phyloP scores from a whole-genome alignment of 2,113 vertebrate genomes.

The Bubo bubo region DNA sequence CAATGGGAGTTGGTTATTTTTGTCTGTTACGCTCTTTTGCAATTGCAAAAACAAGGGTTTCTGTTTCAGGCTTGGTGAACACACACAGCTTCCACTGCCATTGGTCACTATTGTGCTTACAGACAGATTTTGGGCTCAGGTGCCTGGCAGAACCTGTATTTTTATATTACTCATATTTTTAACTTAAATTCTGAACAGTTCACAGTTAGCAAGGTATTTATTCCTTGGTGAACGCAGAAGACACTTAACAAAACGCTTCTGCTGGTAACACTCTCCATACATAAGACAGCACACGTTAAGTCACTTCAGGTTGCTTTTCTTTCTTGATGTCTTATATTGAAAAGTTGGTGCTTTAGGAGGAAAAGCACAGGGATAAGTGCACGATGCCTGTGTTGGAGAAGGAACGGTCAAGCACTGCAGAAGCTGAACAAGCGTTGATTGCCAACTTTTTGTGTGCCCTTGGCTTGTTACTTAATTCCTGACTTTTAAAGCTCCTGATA shows the following conservation, averaged over 20 bases:
- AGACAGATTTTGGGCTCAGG: background rate
- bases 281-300: background rate
- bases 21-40: background rate
- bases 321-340: background rate
- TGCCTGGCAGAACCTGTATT: background rate
- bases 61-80: background rate
- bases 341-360: background rate
- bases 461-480: background rate
- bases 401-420: accelerated
- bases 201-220: background rate
- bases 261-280: background rate
- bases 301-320: background rate
- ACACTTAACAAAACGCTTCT: background rate
- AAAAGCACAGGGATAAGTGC: background rate
- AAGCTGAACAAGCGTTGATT: background rate
- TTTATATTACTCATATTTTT: background rate
- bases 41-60: background rate
- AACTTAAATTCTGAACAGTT: background rate
- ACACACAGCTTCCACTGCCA: background rate
- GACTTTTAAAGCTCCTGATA: background rate
- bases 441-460: background rate
- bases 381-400: background rate
- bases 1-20: background rate
- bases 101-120: accelerated
- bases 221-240: background rate